Evolutionary conservation across 2,888 invertebrate species (phyloP), one percentile per base, ranked within the genome.

Genomic region (Pandemis corylana): DNA sequence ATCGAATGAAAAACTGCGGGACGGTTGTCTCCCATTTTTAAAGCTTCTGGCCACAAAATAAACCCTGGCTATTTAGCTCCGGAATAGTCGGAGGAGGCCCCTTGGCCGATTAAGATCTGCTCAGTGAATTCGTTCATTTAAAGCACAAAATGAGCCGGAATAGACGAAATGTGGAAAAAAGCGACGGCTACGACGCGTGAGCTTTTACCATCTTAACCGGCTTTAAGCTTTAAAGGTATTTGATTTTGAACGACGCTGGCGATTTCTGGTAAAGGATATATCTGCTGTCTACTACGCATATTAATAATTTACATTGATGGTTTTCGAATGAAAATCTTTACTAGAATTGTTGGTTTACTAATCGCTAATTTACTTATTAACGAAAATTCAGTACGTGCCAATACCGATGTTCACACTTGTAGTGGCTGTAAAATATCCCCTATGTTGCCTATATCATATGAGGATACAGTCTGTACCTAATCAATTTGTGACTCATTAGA

Each of bases 71-170:
- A 87, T 89, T 91, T 91, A 89, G 87, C 86, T 87, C 83, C 82
- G 84, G 85, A 90, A 89, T 89, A 88, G 88, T 89, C 87, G 85
- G 87, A 89, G 86, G 89, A 88, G 85, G 81, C 84, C 89, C 86
- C 88, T 88, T 89, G 87, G 87, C 87, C 85, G 92, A 93, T 93
- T 90, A 90, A 84, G 87, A 92, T 91, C 92, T 86, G 83, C 84
- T 83, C 83, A 81, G 80, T 86, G 86, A 87, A 88, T 89, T 85
- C 89, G 87, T 87, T 88, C 88, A 87, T 90, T 92, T 89, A 84
- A 86, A 89, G 85, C 87, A 87, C 86, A 86, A 85, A 90, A 90
- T 89, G 87, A 88, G 86, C 84, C 78, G 80, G 82, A 84, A 83
- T 80, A 80, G 79, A 81, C 82, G 83, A 87, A 88, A 87, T 80